Conservation (phyloP, 1,140 invertebrate species). For the Lineus longissimus region DNA sequence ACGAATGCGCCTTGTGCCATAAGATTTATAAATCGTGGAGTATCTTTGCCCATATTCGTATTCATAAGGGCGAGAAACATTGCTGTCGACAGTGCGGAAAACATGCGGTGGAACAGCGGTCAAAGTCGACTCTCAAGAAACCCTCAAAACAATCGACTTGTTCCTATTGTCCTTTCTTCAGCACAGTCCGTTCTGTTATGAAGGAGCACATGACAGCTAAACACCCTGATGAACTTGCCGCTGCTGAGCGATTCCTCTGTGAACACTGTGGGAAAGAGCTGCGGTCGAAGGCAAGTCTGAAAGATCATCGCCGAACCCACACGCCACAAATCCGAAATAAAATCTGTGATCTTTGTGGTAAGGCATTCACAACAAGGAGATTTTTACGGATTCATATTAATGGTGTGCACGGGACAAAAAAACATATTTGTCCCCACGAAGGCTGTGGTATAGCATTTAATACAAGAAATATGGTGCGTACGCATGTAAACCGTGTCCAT, state of each 20-base stretch:
- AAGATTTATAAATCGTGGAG: too few species aligned
- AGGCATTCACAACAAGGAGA: conserved; percentile 1
- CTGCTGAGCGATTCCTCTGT: background rate
- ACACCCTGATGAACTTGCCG: background rate
- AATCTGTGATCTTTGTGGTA: background rate
- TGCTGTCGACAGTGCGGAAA: too few species aligned
- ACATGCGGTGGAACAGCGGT: too few species aligned
- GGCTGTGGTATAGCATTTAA: background rate
- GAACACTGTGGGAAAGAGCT: background rate
- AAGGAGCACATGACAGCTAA: background rate
- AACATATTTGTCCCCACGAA: background rate
- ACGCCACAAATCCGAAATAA: background rate
- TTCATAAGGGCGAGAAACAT: too few species aligned
- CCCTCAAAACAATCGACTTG: background rate
- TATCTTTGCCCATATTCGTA: too few species aligned
- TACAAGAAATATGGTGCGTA: background rate
- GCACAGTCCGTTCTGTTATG: background rate
- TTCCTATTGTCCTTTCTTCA: background rate
- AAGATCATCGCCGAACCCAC: background rate
- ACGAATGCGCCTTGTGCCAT: too few species aligned
- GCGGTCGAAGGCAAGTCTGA: background rate
- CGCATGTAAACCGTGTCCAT: background rate
- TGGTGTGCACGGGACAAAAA: background rate
- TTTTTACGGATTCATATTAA: background rate
- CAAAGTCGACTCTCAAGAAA: too few species aligned